A percentile compares a stretch with the other conserved stretches of the same genome.
Evolutionary conservation across 2,113 vertebrate species (phyloP).

Genomic region (Phalacrocorax brasilianus): DNA sequence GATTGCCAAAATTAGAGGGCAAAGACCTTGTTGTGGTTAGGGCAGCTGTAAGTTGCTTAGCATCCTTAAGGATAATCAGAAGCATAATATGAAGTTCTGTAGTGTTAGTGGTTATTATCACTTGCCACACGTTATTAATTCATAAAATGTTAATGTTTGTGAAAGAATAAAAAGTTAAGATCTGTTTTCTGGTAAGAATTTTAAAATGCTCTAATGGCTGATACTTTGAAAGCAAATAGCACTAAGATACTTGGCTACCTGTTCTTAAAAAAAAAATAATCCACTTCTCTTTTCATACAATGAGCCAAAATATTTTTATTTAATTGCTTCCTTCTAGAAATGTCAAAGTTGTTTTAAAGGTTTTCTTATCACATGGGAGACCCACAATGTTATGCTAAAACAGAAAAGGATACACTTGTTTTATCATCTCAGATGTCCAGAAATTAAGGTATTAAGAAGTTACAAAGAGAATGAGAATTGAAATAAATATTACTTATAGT

Average conservation of each 20-base stretch:
- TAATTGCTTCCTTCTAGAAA: not conserved
- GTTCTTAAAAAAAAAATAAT: not conserved
- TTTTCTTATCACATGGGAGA: not conserved
- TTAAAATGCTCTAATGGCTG: not conserved
- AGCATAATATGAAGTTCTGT: not conserved
- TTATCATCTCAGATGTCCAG: not conserved
- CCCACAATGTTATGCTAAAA: not conserved
- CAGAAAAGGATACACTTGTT: not conserved
- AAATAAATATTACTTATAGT: not conserved
- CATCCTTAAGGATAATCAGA: not conserved
- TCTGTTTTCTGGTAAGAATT: not conserved
- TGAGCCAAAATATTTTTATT: not conserved
- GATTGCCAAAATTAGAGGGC: not conserved
- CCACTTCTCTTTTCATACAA: not conserved
- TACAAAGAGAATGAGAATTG: not conserved
- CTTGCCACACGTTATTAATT: not conserved
- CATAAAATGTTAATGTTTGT: not conserved
- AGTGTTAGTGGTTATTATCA: not conserved
- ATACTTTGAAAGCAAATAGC: not conserved
- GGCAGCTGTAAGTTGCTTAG: not conserved
- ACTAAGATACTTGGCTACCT: not conserved
- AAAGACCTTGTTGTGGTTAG: not conserved
- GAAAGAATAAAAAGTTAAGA: not conserved
- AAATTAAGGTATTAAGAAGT: not conserved
- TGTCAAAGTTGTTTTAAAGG: not conserved